Base-by-base conservation (phyloP, 2,888 invertebrate genomes). In the Spodoptera littoralis region DNA sequence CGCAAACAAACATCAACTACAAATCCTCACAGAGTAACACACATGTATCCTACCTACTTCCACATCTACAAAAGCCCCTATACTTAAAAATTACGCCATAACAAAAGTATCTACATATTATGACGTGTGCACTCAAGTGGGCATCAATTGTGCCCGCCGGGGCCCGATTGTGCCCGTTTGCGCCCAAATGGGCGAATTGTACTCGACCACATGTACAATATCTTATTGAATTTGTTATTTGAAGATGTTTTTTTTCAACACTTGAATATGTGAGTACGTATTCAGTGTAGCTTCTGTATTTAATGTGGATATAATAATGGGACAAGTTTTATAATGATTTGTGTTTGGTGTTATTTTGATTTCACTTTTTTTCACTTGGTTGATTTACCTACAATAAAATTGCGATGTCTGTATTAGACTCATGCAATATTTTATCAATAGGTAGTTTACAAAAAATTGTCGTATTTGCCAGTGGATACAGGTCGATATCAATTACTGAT, bases 181-280 rank as follows among this genome's bases (percentile, higher is more conserved):
- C 1, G 36, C 79, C 85, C 75, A 80, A 74, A 85, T 84, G 76
- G 75, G 46, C 88, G 84, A 74, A 85, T 82, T 80, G 84, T 84
- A 81, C 94, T 94, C 82, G 88, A 92, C 91, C 94, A 94, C 94
- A 94, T 94, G 94, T 79, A 87, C 84, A 88, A 89, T 87, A 90
- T 89, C 92, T 90, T 80, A 79, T 79, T 76, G 88, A 91, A 92
- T 90, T 90, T 88, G 84, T 90, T 89, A 84, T 86, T 82, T 88
- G 84, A 85, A 91, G 90, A 90, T 89, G 90, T 90, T 90, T 88
- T 90, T 90, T 84, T 87, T 82, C 72, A 67, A 70, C 77, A 73
- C 68, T 63, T 71, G 62, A 67, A 68, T 68, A 62, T 65, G 72
- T 75, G 76, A 84, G 85, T 75, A 73, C 79, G 71, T 64, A 64